Evolutionary conservation across 2,888 invertebrate genomes (phyloP).

Genomic region (Atethmia centrago): DNA sequence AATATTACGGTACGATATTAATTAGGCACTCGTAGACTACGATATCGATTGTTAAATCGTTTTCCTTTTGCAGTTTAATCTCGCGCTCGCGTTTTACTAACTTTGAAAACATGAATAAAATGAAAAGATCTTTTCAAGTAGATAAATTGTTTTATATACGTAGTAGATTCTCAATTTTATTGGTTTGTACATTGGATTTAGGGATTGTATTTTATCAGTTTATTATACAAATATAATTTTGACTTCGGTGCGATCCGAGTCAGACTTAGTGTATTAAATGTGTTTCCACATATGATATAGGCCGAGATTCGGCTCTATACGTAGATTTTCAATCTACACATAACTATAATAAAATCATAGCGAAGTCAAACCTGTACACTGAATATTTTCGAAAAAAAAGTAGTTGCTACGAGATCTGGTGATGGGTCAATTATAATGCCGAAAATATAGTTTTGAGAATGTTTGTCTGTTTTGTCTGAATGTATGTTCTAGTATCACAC

Average conservation of each 20-base stretch:
- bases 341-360: no score
- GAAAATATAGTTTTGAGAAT: no score
- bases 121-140: slow-evolving; percentile 21
- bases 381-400: no score
- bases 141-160: slow-evolving; percentile 15
- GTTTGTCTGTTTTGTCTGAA: no score
- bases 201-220: slow-evolving; percentile 11
- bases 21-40: slow-evolving; percentile 18
- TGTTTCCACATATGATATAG: neutral
- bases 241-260: neutral
- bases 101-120: slow-evolving; percentile 38
- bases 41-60: slow-evolving; percentile 26
- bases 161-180: slow-evolving; percentile 20
- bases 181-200: slow-evolving; percentile 19
- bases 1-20: slow-evolving; percentile 21
- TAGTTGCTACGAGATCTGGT: no score
- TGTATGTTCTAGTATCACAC: no score
- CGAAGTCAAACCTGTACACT: no score
- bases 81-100: slow-evolving; percentile 30
- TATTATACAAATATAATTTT: neutral
- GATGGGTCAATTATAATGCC: no score
- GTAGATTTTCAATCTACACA: no score
- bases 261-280: neutral
- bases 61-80: slow-evolving; percentile 40
- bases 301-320: neutral